Percentiles rank a stretch among this genome's conserved stretches.
phyloP scores from a whole-genome alignment of 35 echinoderm and acorn worm genomes.

The Lytechinus variegatus region DNA sequence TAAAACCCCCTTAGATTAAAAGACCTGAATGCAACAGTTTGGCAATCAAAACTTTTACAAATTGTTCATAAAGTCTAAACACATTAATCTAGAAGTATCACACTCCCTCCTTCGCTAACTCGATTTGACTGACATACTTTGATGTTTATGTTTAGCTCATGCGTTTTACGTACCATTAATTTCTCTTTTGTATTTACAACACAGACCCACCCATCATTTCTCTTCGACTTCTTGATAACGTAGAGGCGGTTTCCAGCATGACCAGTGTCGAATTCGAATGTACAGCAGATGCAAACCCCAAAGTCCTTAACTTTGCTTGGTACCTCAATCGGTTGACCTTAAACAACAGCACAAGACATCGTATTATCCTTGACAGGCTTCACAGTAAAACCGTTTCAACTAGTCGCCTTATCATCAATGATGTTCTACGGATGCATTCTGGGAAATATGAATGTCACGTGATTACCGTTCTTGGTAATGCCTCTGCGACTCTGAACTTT shows the following conservation, averaged over 20 bases:
- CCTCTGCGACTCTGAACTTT: background rate
- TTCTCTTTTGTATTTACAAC: background rate
- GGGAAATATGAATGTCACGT: background rate
- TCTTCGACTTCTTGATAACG: background rate
- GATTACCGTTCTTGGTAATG: background rate
- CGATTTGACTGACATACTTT: no score
- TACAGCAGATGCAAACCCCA: background rate
- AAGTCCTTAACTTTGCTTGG: background rate
- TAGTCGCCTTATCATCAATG: background rate
- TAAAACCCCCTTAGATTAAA: background rate
- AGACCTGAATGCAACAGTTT: background rate
- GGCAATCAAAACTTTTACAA: no score
- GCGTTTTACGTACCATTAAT: background rate
- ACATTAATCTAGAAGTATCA: no score
- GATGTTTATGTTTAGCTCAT: no score
- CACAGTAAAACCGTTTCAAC: background rate
- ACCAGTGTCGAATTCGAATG: background rate
- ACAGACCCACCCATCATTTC: background rate
- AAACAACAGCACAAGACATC: background rate
- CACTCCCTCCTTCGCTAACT: no score
- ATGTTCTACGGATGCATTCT: background rate
- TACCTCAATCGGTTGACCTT: background rate
- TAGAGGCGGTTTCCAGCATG: background rate
- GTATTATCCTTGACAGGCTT: background rate
- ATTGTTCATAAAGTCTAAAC: no score